A percentile compares a stretch with the other conserved stretches of the same genome.
These are phyloP conservation scores for Melanotus villosus DNA, from an alignment of 2,888 invertebrate genomes.

Conservation along the genomic window DNA sequence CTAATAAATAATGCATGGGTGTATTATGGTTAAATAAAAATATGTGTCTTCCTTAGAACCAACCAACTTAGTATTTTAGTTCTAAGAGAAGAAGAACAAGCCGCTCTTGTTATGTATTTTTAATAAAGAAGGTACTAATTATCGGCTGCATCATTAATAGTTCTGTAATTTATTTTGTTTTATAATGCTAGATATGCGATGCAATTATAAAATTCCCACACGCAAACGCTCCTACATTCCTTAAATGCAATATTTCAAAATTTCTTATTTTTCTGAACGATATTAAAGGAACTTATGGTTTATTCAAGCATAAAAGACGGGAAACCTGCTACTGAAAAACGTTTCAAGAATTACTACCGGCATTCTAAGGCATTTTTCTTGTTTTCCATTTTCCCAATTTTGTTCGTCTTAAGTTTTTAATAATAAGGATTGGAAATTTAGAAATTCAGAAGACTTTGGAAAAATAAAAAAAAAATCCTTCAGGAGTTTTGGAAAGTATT, in stretches of 20 bases:
- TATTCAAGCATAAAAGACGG: too few species aligned
- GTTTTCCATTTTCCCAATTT: too few species aligned
- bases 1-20: slow-evolving; percentile 18
- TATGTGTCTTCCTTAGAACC: neutral
- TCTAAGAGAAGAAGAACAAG: neutral
- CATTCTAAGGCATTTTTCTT: too few species aligned
- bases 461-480: too few species aligned
- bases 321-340: too few species aligned
- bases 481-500: too few species aligned
- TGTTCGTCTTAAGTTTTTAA: too few species aligned
- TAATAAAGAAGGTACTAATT: slow-evolving; percentile 15
- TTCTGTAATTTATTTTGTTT: slow-evolving; percentile 22
- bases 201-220: slow-evolving; percentile 32
- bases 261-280: neutral
- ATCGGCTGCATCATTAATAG: slow-evolving; percentile 23
- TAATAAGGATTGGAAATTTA: too few species aligned
- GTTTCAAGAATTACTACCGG: too few species aligned
- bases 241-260: slow-evolving; percentile 2
- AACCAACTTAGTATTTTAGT: neutral
- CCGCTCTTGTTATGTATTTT: slow-evolving; percentile 13
- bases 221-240: slow-evolving; percentile 6
- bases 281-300: too few species aligned
- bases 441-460: too few species aligned
- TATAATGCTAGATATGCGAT: slow-evolving; percentile 13
- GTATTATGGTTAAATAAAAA: neutral